These are phyloP conservation scores for Habropoda laboriosa DNA, from an alignment of 1,140 invertebrate species.

Conservation along the genomic window DNA sequence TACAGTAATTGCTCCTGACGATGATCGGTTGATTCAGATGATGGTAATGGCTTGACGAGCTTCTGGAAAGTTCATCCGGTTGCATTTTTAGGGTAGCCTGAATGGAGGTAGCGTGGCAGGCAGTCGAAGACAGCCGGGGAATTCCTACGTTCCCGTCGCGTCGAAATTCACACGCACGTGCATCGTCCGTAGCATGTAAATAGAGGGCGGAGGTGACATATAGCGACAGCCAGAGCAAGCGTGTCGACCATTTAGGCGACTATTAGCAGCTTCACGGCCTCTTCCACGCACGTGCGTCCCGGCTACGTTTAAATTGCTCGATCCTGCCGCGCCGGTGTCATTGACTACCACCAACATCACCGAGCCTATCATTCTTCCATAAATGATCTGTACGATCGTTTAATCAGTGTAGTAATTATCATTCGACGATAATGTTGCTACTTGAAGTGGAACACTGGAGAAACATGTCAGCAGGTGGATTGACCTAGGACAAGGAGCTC, in stretches of 20 bases:
- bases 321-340: not conserved
- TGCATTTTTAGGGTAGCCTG: not conserved
- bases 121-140: conserved; percentile 9
- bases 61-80: not conserved
- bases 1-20: too few species aligned
- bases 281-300: conserved; percentile 49
- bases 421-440: too few species aligned
- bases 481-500: too few species aligned
- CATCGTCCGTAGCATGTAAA: conserved; percentile 57
- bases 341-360: not conserved
- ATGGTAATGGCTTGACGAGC: not conserved
- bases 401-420: not conserved
- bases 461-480: not conserved
- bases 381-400: too few species aligned
- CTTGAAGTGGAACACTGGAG: too few species aligned
- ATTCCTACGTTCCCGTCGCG: conserved; percentile 37
- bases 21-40: not conserved
- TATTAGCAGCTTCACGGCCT: conserved; percentile 68
- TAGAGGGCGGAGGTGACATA: conserved; percentile 67
- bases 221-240: conserved; percentile 64
- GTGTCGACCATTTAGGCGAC: conserved; percentile 70
- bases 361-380: not conserved
- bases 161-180: conserved; percentile 63
- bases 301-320: not conserved
- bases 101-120: not conserved